These are phyloP conservation scores for Octomys mimax DNA, from an alignment of 2,797 vertebrate genomes.

Conservation along the genomic window DNA sequence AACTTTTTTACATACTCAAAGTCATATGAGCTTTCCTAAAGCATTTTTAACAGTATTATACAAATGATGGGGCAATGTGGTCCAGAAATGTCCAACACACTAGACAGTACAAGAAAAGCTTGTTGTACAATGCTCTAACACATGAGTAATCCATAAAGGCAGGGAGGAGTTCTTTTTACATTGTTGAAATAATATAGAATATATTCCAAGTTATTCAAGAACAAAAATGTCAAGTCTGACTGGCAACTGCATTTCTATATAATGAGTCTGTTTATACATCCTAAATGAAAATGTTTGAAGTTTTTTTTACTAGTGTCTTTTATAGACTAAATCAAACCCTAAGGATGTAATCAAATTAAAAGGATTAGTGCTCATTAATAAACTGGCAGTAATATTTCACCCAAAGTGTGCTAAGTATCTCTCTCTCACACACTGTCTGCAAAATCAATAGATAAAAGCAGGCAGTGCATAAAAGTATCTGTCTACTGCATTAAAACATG, in stretches of 20 bases:
- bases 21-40: not conserved
- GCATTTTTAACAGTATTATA: not conserved
- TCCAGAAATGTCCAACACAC: not conserved
- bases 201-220: slow-evolving; percentile 56
- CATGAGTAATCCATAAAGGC: not conserved
- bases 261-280: slow-evolving; percentile 61
- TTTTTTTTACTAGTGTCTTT: slow-evolving; percentile 63
- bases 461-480: slow-evolving; percentile 83
- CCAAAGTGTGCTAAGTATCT: slow-evolving; percentile 60
- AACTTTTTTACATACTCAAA: not conserved
- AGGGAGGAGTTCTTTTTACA: slow-evolving; percentile 6
- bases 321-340: slow-evolving; percentile 67
- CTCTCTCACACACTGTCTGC: not conserved
- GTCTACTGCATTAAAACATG: slow-evolving; percentile 83
- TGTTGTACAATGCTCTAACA: slow-evolving; percentile 17
- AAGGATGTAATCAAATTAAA: slow-evolving; percentile 79
- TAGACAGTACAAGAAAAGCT: slow-evolving; percentile 17
- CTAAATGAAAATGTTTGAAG: slow-evolving; percentile 62
- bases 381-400: slow-evolving; percentile 69
- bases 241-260: slow-evolving; percentile 58
- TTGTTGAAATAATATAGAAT: slow-evolving; percentile 45
- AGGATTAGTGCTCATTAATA: slow-evolving; percentile 78
- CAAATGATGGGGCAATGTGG: not conserved
- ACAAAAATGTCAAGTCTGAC: slow-evolving; percentile 69
- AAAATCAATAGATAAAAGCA: slow-evolving; percentile 86